phyloP scores from a whole-genome alignment of 35 echinoderm and acorn worm genomes.

The Patiria miniata region DNA sequence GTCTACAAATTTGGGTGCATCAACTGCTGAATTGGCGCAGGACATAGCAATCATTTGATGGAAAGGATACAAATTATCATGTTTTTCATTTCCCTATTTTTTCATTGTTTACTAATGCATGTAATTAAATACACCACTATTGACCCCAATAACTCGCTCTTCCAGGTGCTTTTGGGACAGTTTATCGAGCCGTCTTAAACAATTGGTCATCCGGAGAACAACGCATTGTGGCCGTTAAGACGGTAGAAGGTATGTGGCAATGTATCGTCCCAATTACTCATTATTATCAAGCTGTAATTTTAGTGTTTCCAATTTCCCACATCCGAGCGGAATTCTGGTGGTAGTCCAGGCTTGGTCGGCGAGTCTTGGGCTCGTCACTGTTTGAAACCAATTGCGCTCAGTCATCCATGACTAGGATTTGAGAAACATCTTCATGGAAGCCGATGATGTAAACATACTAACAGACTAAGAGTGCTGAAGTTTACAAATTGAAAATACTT shows the following conservation, averaged over 20 bases:
- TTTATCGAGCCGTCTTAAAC: neutral
- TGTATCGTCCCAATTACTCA: too few species aligned
- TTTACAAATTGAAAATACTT: too few species aligned
- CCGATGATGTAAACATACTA: too few species aligned
- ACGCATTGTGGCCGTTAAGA: slow-evolving; percentile 23
- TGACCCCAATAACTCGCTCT: too few species aligned
- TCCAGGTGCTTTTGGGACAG: slow-evolving; percentile 31
- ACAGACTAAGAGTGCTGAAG: too few species aligned
- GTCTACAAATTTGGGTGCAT: too few species aligned
- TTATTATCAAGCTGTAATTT: neutral
- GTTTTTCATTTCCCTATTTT: too few species aligned
- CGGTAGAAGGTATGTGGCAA: slow-evolving; percentile 8
- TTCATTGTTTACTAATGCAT: too few species aligned
- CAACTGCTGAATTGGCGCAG: too few species aligned
- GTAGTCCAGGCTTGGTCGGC: neutral
- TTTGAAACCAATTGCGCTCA: neutral
- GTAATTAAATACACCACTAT: too few species aligned
- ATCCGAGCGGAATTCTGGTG: neutral
- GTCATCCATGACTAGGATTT: neutral
- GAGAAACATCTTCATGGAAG: neutral
- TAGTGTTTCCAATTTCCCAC: neutral
- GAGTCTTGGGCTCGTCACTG: neutral
- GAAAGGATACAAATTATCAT: too few species aligned
- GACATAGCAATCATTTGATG: too few species aligned
- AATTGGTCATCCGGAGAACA: neutral